Base-by-base conservation (phyloP, 2,113 vertebrate genomes). In the Theropithecus gelada region DNA sequence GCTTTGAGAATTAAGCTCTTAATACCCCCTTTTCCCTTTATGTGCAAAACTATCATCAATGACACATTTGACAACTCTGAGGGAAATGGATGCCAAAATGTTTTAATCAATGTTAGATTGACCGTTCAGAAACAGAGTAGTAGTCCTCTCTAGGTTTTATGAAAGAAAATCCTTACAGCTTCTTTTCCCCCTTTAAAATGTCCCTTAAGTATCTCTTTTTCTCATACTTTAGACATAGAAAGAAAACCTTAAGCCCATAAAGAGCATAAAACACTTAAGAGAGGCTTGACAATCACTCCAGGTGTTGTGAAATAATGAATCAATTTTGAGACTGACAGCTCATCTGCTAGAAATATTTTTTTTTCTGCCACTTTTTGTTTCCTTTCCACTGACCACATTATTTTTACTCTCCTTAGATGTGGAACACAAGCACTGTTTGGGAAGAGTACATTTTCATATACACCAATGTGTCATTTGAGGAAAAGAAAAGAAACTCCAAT, bases 91-190 rank as follows among this genome's bases (percentile, higher is more conserved):
- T 98, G 98, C 97, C 98, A 98, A 92, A 93, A 97, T 22, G 61
- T 96, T 98, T 98, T 95, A 96, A 72, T 3, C 45, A 32, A 50
- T 76, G 91, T 95, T 88, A 95, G 94, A 97, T 3, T 96, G 98
- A 97, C 98, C 98, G 97, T 97, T 98, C 87, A 97, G 96, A 98
- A 97, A 94, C 80, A 78, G 35, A 76, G 96, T 88, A 94, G 95
- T 89, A 94, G 95, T 89, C 72, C 95, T 98, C 93, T 96, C 88
- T 70, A 85, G 68, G 90, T 90, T 97, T 97, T 84, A 92, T 88
- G 88, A 76, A 95, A 78, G 93, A 92, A 97, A 98, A 97, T 86
- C 38, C 97, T 91, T 86, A 94, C 70, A 96, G 85, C 95, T 96
- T 97, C 92, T 23, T 88, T 81, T 43, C 30, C 32, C 61, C 87